Conservation (phyloP, 2,888 invertebrate species). For the Leucozona laternaria region DNA sequence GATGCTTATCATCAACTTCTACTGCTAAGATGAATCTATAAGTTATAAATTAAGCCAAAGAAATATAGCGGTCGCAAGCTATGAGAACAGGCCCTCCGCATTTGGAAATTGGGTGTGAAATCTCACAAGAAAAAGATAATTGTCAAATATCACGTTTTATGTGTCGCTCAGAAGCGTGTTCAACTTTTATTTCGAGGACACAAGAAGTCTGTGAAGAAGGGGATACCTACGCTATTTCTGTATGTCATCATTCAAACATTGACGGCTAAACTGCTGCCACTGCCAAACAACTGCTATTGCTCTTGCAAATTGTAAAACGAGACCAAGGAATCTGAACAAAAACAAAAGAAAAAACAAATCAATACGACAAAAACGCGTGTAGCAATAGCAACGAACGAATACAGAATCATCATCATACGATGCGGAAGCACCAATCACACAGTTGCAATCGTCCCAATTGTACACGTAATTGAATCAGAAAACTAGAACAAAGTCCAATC, state of each 20-base stretch:
- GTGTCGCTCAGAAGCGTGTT: conserved; percentile 24
- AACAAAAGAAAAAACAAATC: conserved; percentile 29
- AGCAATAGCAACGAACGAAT: conserved; percentile 23
- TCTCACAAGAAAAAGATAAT: conserved; percentile 2
- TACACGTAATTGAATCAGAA: conserved; percentile 67
- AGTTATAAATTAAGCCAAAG: neutral
- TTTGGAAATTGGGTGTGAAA: neutral
- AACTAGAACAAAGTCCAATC: conserved; percentile 23
- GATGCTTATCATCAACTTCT: neutral
- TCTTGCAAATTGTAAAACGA: conserved; percentile 3
- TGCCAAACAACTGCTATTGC: conserved; percentile 38
- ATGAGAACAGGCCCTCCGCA: neutral
- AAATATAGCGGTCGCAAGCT: neutral
- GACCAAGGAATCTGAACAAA: neutral
- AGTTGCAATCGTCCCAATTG: conserved; percentile 58
- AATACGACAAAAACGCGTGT: conserved; percentile 25
- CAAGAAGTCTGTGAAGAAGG: conserved; percentile 3
- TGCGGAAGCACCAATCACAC: conserved; percentile 68
- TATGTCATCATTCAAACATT: conserved; percentile 26
- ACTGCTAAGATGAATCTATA: neutral
- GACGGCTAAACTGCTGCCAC: conserved; percentile 2
- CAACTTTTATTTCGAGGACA: conserved; percentile 14
- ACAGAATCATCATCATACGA: conserved; percentile 70
- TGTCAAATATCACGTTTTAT: conserved; percentile 3
- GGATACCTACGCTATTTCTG: conserved; percentile 30